phyloP scores from a whole-genome alignment of 2,888 invertebrate genomes.

The Amblyjoppa fuscipennis region DNA sequence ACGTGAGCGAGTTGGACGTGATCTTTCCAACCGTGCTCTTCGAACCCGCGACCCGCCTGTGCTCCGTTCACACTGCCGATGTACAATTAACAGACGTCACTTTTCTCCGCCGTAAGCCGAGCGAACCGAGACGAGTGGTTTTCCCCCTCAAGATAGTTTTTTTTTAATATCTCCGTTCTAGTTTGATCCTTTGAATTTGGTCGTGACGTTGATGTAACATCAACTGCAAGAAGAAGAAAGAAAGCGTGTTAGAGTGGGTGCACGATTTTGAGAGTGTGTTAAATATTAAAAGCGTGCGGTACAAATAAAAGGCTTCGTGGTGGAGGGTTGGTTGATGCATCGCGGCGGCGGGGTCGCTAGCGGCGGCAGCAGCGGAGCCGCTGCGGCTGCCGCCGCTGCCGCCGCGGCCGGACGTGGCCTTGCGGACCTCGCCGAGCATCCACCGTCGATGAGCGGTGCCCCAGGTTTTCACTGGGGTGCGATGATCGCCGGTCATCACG shows the following conservation, averaged over 20 bases:
- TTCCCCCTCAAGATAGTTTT: too few relatives aligned
- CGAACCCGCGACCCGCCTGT: conserved; percentile 6
- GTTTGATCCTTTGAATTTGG: not conserved
- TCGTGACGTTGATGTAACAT: conserved; percentile 18
- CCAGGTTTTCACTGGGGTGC: conserved; percentile 84
- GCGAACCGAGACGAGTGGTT: not conserved
- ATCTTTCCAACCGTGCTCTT: conserved; percentile 28
- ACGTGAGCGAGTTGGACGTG: conserved; percentile 58
- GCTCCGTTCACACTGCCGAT: not conserved
- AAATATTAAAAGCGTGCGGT: conserved; percentile 48
- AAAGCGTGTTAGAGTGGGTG: conserved; percentile 51
- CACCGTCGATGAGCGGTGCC: conserved; percentile 77
- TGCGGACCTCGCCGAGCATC: conserved; percentile 86
- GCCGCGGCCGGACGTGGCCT: conserved; percentile 90
- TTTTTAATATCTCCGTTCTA: not conserved
- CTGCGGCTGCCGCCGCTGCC: conserved; percentile 86
- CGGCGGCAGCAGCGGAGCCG: conserved; percentile 88
- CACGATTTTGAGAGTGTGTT: conserved; percentile 13
- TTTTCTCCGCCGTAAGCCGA: conserved; percentile 27
- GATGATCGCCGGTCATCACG: conserved; percentile 85
- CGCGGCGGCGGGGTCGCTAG: conserved; percentile 91
- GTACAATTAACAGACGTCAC: not conserved
- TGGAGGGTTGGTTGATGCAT: conserved; percentile 90
- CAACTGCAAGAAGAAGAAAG: not conserved
- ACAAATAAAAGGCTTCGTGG: conserved; percentile 74